Percentiles rank a stretch among this genome's conserved stretches.
Conservation (phyloP, 35 echinoderm and acorn worm species). For the Amphiura filiformis region DNA sequence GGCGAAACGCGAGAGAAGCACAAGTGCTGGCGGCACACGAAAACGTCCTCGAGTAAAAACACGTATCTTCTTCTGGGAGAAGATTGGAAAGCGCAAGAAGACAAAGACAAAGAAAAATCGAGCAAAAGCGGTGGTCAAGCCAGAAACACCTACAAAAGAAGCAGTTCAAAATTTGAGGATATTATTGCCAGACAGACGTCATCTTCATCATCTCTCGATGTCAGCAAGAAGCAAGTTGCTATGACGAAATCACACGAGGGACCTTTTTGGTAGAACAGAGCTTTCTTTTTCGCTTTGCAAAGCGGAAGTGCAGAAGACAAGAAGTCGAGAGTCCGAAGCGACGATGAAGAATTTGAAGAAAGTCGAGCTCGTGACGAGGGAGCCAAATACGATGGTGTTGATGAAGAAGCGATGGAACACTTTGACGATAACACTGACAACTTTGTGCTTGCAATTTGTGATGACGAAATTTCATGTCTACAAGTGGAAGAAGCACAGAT, state of each 20-base stretch:
- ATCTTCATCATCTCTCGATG: not conserved
- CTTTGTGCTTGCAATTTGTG: too few relatives aligned
- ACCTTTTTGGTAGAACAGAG: constrained; percentile 12
- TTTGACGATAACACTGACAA: too few relatives aligned
- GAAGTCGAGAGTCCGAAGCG: too few relatives aligned
- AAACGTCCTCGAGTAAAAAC: constrained; percentile 1
- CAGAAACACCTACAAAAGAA: not conserved
- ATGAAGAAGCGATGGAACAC: too few relatives aligned
- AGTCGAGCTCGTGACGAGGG: too few relatives aligned
- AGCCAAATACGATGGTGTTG: too few relatives aligned
- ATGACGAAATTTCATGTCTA: too few relatives aligned
- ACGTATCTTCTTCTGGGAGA: constrained; percentile 30
- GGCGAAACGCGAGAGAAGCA: not conserved
- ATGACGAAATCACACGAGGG: not conserved
- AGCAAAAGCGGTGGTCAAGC: too few relatives aligned
- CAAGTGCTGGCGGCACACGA: not conserved
- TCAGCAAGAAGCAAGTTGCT: not conserved
- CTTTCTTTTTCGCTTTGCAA: constrained; percentile 19
- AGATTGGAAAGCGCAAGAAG: constrained; percentile 9
- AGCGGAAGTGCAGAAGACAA: not conserved
- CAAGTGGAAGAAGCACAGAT: too few relatives aligned
- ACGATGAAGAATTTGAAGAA: not conserved
- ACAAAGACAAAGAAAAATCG: not conserved
- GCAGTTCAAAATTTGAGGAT: not conserved
- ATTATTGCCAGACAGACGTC: constrained; percentile 4